phyloP scores from a whole-genome alignment of 2,113 vertebrate genomes.

The Aix galericulata region DNA sequence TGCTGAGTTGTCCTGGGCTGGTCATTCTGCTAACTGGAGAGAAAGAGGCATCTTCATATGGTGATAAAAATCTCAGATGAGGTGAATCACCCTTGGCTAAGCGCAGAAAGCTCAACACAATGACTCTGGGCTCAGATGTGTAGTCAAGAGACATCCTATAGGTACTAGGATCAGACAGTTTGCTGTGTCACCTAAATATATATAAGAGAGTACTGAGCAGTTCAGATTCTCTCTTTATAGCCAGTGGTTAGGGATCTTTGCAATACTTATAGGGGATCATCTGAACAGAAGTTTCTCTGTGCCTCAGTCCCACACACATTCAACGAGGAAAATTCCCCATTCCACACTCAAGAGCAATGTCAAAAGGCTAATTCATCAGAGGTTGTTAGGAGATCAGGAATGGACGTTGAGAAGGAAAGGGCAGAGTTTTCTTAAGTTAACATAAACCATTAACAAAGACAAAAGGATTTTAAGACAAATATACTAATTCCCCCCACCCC shows the following conservation, averaged over 20 bases:
- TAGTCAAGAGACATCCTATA: background rate
- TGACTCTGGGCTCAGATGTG: background rate
- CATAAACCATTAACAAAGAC: background rate
- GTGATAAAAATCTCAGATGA: background rate
- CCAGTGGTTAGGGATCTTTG: background rate
- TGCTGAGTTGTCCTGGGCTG: background rate
- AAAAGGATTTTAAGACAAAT: background rate
- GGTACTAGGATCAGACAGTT: background rate
- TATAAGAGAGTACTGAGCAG: background rate
- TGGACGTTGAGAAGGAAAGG: background rate
- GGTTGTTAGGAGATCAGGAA: background rate
- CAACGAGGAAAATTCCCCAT: background rate
- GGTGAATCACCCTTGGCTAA: background rate
- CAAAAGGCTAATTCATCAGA: background rate
- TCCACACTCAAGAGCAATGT: background rate
- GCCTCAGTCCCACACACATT: background rate
- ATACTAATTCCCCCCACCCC: background rate
- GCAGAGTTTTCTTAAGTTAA: background rate
- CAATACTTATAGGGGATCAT: background rate
- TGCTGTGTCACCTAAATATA: background rate
- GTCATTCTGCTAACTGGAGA: background rate
- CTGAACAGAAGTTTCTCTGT: background rate
- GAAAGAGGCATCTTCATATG: background rate
- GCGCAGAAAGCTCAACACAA: background rate
- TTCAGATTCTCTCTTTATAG: background rate